Evolutionary conservation across 2,888 invertebrate genomes (phyloP).

Genomic region (Corythucha ciliata): DNA sequence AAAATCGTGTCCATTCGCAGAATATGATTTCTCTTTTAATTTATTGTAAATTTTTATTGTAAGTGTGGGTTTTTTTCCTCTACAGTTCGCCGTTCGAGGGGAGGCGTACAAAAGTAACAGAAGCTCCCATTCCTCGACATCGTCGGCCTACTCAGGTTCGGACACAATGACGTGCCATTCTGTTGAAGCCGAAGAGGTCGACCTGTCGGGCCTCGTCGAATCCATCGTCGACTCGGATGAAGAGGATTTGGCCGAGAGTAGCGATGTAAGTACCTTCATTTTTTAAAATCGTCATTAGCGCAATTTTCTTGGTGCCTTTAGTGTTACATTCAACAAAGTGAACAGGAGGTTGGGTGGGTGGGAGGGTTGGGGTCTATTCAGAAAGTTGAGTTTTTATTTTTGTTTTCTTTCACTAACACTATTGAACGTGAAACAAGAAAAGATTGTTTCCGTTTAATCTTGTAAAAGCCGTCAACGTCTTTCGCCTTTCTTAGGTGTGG

Average conservation of each 20-base stretch:
- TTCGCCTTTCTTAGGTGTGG: too few relatives aligned
- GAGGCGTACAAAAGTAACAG: constrained; percentile 56
- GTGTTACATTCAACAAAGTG: too few relatives aligned
- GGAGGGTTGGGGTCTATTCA: too few relatives aligned
- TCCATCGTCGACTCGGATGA: constrained; percentile 94
- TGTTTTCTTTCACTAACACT: too few relatives aligned
- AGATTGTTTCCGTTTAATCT: too few relatives aligned
- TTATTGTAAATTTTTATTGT: constrained; percentile 1
- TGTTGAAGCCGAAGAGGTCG: constrained; percentile 65
- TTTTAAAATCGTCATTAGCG: background rate
- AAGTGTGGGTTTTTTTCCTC: constrained; percentile 1
- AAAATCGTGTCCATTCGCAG: too few relatives aligned
- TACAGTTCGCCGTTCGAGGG: constrained; percentile 27
- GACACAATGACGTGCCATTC: constrained; percentile 92
- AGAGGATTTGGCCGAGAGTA: constrained; percentile 82
- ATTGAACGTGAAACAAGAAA: too few relatives aligned
- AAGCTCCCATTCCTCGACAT: constrained; percentile 81
- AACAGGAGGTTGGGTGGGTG: too few relatives aligned
- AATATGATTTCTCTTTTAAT: too few relatives aligned
- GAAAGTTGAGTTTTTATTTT: too few relatives aligned
- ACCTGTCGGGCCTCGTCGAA: constrained; percentile 87
- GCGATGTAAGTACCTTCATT: constrained; percentile 51
- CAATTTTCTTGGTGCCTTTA: too few relatives aligned
- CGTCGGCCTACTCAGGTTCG: constrained; percentile 91
- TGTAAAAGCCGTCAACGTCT: too few relatives aligned